Conservation (phyloP, 2,797 vertebrate species). For the Mastacembelus armatus region DNA sequence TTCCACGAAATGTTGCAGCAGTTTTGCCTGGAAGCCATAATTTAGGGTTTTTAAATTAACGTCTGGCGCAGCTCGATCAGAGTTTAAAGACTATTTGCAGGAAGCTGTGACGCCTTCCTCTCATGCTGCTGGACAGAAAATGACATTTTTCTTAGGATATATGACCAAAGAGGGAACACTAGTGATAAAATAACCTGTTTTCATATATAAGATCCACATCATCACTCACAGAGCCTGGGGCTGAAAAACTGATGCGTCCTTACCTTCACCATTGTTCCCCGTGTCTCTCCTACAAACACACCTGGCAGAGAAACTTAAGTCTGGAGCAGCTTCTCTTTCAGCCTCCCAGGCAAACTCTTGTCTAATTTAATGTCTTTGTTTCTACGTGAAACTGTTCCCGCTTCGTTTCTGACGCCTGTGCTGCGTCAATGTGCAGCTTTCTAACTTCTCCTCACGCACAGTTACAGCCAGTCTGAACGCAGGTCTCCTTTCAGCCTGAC, state of each 20-base stretch:
- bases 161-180: background rate
- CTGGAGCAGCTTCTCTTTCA: conserved; percentile 41
- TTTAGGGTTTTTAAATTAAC: background rate
- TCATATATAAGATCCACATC: background rate
- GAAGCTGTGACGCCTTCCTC: conserved; percentile 23
- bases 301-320: conserved; percentile 60
- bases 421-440: conserved; percentile 13
- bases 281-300: conserved; percentile 52
- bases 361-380: background rate
- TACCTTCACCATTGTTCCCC: conserved; percentile 83
- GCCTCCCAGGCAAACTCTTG: conserved; percentile 25
- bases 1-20: background rate
- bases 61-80: background rate
- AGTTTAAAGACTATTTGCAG: conserved; percentile 22
- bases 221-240: background rate
- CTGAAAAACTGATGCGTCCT: conserved; percentile 21
- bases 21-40: background rate
- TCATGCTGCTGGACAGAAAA: background rate
- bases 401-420: background rate
- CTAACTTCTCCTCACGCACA: conserved; percentile 33
- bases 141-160: background rate
- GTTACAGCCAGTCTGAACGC: conserved; percentile 22
- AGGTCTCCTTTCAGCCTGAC: conserved; percentile 38
- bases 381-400: conserved; percentile 1
- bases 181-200: background rate